A percentile compares a stretch with the other conserved stretches of the same genome.
Conservation (phyloP, 2,888 invertebrate species). For the Agrotis puta region DNA sequence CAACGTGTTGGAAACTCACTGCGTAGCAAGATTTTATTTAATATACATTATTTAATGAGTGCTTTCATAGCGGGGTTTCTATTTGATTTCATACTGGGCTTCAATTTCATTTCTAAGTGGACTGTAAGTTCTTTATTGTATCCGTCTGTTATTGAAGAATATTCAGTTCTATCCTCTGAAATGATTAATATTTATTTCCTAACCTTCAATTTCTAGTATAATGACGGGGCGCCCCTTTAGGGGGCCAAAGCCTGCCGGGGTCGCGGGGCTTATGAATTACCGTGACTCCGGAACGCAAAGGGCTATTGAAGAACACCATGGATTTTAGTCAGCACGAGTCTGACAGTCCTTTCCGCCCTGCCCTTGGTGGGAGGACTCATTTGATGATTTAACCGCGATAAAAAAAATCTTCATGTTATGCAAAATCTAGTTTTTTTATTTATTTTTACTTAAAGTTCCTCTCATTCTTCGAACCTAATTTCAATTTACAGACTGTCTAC, state of each 20-base stretch:
- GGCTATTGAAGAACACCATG: too few relatives aligned
- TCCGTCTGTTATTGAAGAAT: too few relatives aligned
- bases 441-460: conserved; percentile 6
- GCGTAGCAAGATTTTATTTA: conserved; percentile 29
- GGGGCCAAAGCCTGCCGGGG: too few relatives aligned
- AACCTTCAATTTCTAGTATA: not conserved
- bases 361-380: too few relatives aligned
- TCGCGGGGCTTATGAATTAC: too few relatives aligned
- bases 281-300: too few relatives aligned
- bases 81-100: not conserved
- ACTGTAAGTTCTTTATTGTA: not conserved
- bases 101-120: not conserved
- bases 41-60: not conserved
- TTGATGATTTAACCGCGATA: too few relatives aligned
- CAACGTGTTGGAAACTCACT: conserved; percentile 1
- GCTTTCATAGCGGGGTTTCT: not conserved
- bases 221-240: too few relatives aligned
- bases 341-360: too few relatives aligned
- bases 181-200: not conserved
- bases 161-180: conserved; percentile 1
- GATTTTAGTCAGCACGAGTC: too few relatives aligned
- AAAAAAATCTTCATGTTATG: not conserved
- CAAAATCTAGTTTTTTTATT: conserved; percentile 16
- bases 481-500: not conserved
- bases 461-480: conserved; percentile 7